These are phyloP conservation scores for Bembecia ichneumoniformis DNA, from an alignment of 2,888 invertebrate species.

Conservation along the genomic window DNA sequence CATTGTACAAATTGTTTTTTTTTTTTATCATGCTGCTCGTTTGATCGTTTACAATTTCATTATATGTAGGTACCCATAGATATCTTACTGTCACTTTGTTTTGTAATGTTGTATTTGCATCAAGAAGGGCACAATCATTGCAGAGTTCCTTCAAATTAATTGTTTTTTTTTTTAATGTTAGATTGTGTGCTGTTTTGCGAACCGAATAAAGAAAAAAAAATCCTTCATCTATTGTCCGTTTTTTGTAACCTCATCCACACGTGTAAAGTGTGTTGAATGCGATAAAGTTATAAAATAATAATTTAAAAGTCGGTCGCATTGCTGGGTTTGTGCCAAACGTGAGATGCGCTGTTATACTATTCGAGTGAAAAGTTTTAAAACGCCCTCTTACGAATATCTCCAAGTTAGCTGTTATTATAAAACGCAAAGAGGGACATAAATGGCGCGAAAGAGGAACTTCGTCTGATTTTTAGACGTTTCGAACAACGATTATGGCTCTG, in stretches of 20 bases:
- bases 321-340: conserved; percentile 41
- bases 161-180: too few species aligned
- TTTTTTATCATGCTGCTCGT: too few species aligned
- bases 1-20: too few species aligned
- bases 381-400: conserved; percentile 29
- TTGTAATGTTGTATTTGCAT: too few species aligned
- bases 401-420: conserved; percentile 43
- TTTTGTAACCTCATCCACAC: background rate
- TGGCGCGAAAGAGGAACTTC: conserved; percentile 19
- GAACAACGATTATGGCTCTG: conserved; percentile 32
- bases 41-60: too few species aligned
- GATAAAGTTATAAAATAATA: conserved; percentile 52
- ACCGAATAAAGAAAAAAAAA: too few species aligned
- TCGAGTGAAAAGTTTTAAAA: conserved; percentile 38
- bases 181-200: too few species aligned
- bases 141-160: too few species aligned
- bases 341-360: conserved; percentile 32
- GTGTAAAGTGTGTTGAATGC: conserved; percentile 17
- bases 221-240: background rate
- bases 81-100: too few species aligned
- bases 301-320: conserved; percentile 25
- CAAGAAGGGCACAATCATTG: too few species aligned
- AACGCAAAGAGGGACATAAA: conserved; percentile 33
- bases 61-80: too few species aligned
- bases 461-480: conserved; percentile 33